These are phyloP conservation scores for Pelodiscus sinensis DNA, from an alignment of 2,113 vertebrate genomes.

Conservation along the genomic window DNA sequence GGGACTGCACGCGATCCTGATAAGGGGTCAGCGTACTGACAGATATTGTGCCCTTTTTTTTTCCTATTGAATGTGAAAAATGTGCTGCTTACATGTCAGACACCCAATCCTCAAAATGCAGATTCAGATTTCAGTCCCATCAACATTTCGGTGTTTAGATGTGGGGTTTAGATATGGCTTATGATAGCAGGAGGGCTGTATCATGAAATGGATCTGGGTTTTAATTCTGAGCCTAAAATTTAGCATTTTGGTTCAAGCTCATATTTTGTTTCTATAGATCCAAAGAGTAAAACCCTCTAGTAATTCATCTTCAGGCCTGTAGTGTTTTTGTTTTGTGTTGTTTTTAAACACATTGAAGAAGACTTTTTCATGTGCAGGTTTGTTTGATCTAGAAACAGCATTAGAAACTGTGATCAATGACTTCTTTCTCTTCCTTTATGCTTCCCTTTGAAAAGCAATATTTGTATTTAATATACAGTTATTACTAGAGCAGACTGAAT, in stretches of 20 bases:
- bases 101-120: background rate
- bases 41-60: slow-evolving; percentile 48
- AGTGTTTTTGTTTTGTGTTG: too few relatives aligned
- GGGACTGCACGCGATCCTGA: background rate
- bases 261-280: background rate
- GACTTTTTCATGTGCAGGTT: background rate
- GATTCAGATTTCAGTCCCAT: background rate
- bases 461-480: slow-evolving; percentile 48
- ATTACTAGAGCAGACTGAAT: background rate
- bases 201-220: background rate
- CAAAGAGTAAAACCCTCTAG: background rate
- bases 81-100: background rate
- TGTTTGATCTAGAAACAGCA: background rate
- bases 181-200: background rate
- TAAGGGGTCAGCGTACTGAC: slow-evolving; percentile 11
- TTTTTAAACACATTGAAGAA: background rate
- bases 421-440: slow-evolving; percentile 36
- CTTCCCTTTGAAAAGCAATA: slow-evolving; percentile 34
- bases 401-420: background rate
- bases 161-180: background rate
- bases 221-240: background rate
- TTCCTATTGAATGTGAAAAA: slow-evolving; percentile 26
- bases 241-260: background rate
- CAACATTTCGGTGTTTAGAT: background rate
- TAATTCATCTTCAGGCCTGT: background rate